phyloP scores from a whole-genome alignment of 2,888 invertebrate species.

The Leptinotarsa peninsularis region DNA sequence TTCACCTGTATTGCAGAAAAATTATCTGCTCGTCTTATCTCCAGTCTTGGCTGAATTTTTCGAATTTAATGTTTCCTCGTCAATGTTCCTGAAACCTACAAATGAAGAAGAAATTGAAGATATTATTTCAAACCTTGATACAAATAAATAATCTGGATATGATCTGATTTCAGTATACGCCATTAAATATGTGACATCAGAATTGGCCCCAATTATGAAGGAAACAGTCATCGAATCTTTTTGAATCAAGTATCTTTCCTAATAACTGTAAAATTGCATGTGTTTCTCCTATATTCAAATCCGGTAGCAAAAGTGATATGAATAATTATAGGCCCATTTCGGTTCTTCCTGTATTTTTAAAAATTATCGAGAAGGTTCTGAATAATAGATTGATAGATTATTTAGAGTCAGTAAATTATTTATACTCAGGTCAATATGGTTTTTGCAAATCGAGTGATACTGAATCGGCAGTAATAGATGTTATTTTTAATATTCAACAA shows the following conservation, averaged over 20 bases:
- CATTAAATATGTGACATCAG: not conserved
- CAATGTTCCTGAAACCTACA: not conserved
- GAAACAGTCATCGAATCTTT: not conserved
- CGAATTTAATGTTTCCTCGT: not conserved
- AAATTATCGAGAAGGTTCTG: too few species aligned
- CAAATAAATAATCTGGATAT: not conserved
- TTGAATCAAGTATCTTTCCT: not conserved
- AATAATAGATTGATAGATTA: too few species aligned
- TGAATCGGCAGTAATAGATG: not conserved
- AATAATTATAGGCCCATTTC: too few species aligned
- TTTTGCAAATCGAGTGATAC: not conserved
- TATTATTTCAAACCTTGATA: not conserved
- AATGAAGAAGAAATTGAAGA: not conserved
- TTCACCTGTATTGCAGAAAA: not conserved
- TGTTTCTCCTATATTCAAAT: not conserved
- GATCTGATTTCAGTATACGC: not conserved
- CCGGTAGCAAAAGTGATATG: not conserved
- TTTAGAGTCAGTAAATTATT: not conserved
- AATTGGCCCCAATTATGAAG: not conserved
- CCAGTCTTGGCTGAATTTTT: not conserved
- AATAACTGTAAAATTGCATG: not conserved
- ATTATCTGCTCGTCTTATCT: not conserved
- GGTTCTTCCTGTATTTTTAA: too few species aligned
- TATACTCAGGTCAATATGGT: too few species aligned
- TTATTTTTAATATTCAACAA: not conserved